Evolutionary conservation across 2,888 invertebrate species (phyloP), one percentile per base, ranked within the genome.

Genomic region (Icerya purchasi): DNA sequence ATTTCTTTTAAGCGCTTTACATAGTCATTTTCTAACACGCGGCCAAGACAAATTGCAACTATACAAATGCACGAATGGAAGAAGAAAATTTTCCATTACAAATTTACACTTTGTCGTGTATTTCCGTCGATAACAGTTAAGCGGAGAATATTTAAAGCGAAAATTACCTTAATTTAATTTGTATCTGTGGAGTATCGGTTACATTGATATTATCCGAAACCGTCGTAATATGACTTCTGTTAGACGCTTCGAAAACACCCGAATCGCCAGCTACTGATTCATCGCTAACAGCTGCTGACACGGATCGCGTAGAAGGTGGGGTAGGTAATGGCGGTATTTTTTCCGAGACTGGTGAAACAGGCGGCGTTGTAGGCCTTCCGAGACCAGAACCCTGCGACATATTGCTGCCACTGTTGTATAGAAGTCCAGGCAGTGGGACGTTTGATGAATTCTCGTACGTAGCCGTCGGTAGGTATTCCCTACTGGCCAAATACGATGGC

Each of bases 261-360:
- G 88, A 90, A 70, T 92, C 91, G 0, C 94, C 94, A 53, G 96
- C 93, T 62, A 96, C 93, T 54, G 92, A 93, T 71, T 96, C 96
- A 71, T 94, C 93, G 71, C 93, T 93, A 20, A 93, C 93, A 49
- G 94, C 93, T 50, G 94, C 93, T 21, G 93, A 93, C 54, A 94
- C 92, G 49, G 89, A 88, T 36, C 64, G 58, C 14, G 61, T 60
- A 20, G 60, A 60, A 10, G 66, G 65, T 18, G 66, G 64, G 1
- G 66, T 63, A 21, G 60, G 53, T 3, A 60, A 52, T 19, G 60
- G 61, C 1, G 86, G 84, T 3, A 87, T 86, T 2, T 86, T 87
- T 71, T 89, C 89, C 22, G 86, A 88, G 64, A 89, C 88, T 0
- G 89, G 88, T 0, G 89, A 88, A 2, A 89, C 72, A 0, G 87